Evolutionary conservation across 2,888 invertebrate genomes (phyloP).

Genomic region (Congeria kusceri): DNA sequence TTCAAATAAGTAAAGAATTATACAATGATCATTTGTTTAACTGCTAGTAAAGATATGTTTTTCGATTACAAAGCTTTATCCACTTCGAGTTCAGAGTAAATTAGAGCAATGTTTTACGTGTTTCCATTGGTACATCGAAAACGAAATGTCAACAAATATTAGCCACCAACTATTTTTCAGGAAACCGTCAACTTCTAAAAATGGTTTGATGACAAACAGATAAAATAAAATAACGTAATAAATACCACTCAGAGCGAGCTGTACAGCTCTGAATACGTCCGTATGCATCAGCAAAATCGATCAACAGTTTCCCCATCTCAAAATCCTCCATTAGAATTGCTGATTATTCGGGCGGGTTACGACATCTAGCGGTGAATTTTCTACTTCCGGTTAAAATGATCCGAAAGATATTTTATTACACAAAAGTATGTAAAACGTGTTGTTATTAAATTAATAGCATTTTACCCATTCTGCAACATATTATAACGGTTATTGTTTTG

Average conservation of each 20-base stretch:
- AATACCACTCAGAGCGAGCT: background rate
- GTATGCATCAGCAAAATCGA: background rate
- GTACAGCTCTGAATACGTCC: background rate
- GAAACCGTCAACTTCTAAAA: no score
- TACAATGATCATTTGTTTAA: background rate
- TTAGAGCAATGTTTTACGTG: constrained; percentile 4
- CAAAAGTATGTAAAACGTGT: background rate
- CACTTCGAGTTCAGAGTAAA: background rate
- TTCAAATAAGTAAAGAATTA: background rate
- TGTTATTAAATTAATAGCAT: no score
- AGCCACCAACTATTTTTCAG: constrained; percentile 5
- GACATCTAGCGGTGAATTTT: constrained; percentile 57
- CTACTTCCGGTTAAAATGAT: constrained; percentile 29
- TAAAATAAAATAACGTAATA: background rate
- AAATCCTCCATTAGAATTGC: constrained; percentile 33
- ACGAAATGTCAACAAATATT: constrained; percentile 39
- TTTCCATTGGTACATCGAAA: constrained; percentile 24
- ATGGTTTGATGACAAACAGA: background rate
- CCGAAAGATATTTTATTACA: background rate
- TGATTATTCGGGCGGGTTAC: constrained; percentile 68
- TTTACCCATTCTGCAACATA: no score
- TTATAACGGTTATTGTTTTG: no score
- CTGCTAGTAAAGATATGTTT: background rate
- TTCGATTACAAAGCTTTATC: no score
- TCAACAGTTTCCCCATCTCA: constrained; percentile 13